phyloP scores from a whole-genome alignment of 2,888 invertebrate genomes.

The Cyrtodaria siliqua region DNA sequence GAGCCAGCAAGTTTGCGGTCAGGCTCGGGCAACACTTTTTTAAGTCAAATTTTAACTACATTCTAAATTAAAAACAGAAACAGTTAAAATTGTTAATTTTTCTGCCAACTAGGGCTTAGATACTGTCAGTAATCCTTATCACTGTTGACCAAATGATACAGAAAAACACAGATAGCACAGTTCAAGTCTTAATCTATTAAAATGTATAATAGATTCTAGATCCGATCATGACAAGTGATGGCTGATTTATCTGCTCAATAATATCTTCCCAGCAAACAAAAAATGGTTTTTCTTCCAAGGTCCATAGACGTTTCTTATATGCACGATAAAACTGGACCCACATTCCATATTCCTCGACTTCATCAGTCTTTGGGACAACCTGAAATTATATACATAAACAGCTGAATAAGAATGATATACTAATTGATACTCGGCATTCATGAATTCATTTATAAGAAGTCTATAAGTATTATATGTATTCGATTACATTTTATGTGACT shows the following conservation, averaged over 20 bases:
- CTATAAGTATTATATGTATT: slow-evolving; percentile 1
- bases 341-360: slow-evolving; percentile 15
- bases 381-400: slow-evolving; percentile 39
- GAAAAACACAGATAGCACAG: slow-evolving; percentile 1
- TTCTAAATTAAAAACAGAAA: too few relatives aligned
- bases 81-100: too few relatives aligned
- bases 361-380: too few relatives aligned
- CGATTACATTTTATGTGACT: background rate
- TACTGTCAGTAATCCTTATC: slow-evolving; percentile 17
- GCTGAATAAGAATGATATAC: slow-evolving; percentile 24
- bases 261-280: too few relatives aligned
- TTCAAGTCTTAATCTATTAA: too few relatives aligned
- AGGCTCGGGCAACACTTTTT: slow-evolving; percentile 5
- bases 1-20: slow-evolving; percentile 4
- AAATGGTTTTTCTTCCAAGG: too few relatives aligned
- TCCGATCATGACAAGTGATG: too few relatives aligned
- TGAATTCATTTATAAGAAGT: slow-evolving; percentile 12
- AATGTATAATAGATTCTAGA: too few relatives aligned
- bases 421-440: slow-evolving; percentile 21
- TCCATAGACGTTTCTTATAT: slow-evolving; percentile 19
- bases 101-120: too few relatives aligned
- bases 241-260: too few relatives aligned
- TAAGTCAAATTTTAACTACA: slow-evolving; percentile 1
- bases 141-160: slow-evolving; percentile 15
- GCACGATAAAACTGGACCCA: slow-evolving; percentile 17